Base-by-base conservation (phyloP, 2,888 invertebrate species). In the Drosophila bunnanda region DNA sequence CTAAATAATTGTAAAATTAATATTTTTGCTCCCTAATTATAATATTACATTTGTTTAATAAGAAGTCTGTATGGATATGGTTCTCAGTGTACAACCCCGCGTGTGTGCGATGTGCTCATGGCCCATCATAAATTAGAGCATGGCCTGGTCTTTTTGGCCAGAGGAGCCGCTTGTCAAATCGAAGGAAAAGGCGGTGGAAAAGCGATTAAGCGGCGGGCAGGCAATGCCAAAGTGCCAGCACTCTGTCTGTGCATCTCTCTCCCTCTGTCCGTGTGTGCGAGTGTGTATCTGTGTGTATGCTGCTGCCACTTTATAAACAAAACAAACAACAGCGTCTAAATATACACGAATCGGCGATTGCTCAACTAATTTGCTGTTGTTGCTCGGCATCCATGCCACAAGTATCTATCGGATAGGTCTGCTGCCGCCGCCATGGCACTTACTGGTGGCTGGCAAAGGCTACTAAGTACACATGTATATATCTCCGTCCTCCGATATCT, bases 281-380 rank as follows among this genome's bases (percentile, higher is more conserved):
- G 41, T 34, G 20, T n/a, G 32, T 68, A 50, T 41, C 30, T 39
- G 60, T 62, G 38, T 48, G 74, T 66, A 41, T 75, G 82, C 72
- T 85, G 80, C 84, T 85, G 80, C 84, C 85, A 88, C 89, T 85
- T 85, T 85, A 79, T 85, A 85, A 85, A 85, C 85, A 88, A 85
- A 85, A 85, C 88, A 85, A 85, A 85, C 85, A 88, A 79, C 69
- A 71, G 73, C 69, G 73, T 88, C 89, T 88, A 85, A 85, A 88
- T 88, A 87, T 86, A 85, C 76, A 59, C 75, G 74, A 86, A 75
- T 80, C 83, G 76, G 76, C 86, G 88, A 83, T 83, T 83, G 83
- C 84, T 87, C 89, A 86, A 88, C 86, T 86, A 82, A 83, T 88
- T 85, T 84, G 82, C 75, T 85, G 83, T 88, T 85, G 88, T 82